Conservation (phyloP, 2,888 invertebrate species). For the Agrypnus murinus region DNA sequence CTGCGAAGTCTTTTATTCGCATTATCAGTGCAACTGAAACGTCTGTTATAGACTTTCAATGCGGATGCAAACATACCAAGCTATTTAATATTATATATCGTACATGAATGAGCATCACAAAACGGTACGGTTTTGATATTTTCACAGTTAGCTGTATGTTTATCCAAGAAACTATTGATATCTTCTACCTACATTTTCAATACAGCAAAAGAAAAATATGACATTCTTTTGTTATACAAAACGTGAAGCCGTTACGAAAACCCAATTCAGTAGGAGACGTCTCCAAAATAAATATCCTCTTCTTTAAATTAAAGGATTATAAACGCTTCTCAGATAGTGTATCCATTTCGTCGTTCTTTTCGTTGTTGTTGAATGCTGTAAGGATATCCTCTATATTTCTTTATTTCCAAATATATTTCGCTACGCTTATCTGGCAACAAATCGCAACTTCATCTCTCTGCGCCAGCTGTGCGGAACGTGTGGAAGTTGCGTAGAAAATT, state of each 20-base stretch:
- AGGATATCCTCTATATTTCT: conserved; percentile 46
- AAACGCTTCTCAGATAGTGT: conserved; percentile 39
- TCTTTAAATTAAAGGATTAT: conserved; percentile 42
- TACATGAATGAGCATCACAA: too few relatives aligned
- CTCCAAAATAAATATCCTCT: conserved; percentile 20
- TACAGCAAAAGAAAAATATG: not conserved
- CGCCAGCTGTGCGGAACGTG: conserved; percentile 49
- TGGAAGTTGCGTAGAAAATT: conserved; percentile 45
- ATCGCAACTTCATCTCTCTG: conserved; percentile 49
- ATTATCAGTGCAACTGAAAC: too few relatives aligned
- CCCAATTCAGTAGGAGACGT: conserved; percentile 7
- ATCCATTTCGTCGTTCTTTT: conserved; percentile 18
- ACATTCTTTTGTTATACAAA: not conserved
- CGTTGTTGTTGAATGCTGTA: conserved; percentile 39
- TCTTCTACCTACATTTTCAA: not conserved
- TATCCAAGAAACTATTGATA: conserved; percentile 2
- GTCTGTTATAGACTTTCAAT: conserved; percentile 1
- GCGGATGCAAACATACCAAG: not conserved
- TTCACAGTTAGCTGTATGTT: too few relatives aligned
- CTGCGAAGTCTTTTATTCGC: too few relatives aligned
- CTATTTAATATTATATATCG: not conserved
- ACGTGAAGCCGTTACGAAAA: not conserved
- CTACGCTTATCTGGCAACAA: conserved; percentile 46
- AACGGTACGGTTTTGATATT: too few relatives aligned
- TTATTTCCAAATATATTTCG: conserved; percentile 47